phyloP scores from a whole-genome alignment of 2,797 vertebrate genomes.

The Brachyalestes nurse region DNA sequence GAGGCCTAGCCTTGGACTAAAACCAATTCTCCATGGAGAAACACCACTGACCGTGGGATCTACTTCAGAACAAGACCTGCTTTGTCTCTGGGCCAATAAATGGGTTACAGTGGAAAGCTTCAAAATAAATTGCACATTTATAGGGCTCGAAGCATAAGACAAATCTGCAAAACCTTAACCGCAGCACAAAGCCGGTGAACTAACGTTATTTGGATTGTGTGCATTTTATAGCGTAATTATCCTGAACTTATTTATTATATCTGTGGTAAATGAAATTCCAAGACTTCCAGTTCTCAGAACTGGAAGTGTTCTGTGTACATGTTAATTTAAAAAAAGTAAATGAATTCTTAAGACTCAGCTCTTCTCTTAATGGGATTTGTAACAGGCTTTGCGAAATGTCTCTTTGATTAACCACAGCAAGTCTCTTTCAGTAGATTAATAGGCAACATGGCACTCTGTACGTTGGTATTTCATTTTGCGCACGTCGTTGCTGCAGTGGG shows the following conservation, averaged over 20 bases:
- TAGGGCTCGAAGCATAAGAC: slow-evolving; percentile 33
- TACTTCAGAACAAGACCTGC: background rate
- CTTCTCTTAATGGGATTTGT: background rate
- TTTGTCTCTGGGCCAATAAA: background rate
- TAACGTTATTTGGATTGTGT: slow-evolving; percentile 9
- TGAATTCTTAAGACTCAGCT: background rate
- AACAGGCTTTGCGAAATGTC: slow-evolving; percentile 2
- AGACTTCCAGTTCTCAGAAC: background rate
- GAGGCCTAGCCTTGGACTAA: background rate
- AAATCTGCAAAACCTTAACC: slow-evolving; percentile 26
- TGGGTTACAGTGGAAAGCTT: slow-evolving; percentile 13
- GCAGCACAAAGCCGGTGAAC: slow-evolving; percentile 39
- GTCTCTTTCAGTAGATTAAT: slow-evolving; percentile 1
- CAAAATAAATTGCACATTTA: slow-evolving; percentile 42
- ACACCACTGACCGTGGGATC: background rate
- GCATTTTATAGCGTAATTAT: slow-evolving; percentile 21
- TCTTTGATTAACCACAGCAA: background rate
- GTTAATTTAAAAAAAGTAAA: slow-evolving; percentile 32
- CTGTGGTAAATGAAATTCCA: slow-evolving; percentile 10
- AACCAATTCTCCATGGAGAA: slow-evolving; percentile 6
- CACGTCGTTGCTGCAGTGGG: background rate
- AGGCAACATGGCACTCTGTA: background rate
- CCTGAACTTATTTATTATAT: slow-evolving; percentile 41
- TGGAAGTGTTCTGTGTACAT: background rate
- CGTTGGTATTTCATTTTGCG: background rate